Conservation (phyloP, 2,797 vertebrate genomes). For the Gallinago solitaria region DNA sequence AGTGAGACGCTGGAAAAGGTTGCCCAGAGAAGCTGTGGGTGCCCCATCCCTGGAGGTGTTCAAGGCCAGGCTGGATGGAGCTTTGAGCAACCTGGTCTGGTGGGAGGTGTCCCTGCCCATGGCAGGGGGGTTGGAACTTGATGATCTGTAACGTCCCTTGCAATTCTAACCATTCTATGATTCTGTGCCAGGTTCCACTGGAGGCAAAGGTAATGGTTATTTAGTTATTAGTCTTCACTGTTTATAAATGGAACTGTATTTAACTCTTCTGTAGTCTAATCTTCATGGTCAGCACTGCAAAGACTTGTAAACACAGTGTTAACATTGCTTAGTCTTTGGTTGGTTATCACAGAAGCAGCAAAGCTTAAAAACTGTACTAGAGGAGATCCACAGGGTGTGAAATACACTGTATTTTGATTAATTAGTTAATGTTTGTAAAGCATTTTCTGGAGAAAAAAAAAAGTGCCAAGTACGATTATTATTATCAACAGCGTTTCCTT, state of each 20-base stretch:
- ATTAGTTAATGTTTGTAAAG: neutral
- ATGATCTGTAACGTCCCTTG: too few species aligned
- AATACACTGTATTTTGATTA: neutral
- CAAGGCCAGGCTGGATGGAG: too few species aligned
- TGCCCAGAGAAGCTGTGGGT: too few species aligned
- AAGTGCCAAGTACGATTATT: neutral
- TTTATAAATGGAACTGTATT: neutral
- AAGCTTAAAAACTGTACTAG: neutral
- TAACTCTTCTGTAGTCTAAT: neutral
- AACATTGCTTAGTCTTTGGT: neutral
- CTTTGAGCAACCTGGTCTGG: too few species aligned
- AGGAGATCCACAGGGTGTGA: neutral
- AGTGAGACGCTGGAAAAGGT: too few species aligned
- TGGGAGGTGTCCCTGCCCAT: too few species aligned
- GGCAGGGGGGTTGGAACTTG: too few species aligned
- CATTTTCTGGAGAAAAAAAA: neutral
- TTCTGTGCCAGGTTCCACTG: neutral
- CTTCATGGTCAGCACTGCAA: accelerated
- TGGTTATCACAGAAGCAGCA: neutral
- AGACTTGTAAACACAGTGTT: neutral
- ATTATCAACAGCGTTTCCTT: neutral
- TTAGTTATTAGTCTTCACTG: neutral
- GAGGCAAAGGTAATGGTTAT: neutral
- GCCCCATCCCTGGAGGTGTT: too few species aligned
- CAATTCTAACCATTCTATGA: too few species aligned